These are phyloP conservation scores for Coregonus clupeaformis DNA, from an alignment of 2,113 vertebrate species.

Conservation along the genomic window DNA sequence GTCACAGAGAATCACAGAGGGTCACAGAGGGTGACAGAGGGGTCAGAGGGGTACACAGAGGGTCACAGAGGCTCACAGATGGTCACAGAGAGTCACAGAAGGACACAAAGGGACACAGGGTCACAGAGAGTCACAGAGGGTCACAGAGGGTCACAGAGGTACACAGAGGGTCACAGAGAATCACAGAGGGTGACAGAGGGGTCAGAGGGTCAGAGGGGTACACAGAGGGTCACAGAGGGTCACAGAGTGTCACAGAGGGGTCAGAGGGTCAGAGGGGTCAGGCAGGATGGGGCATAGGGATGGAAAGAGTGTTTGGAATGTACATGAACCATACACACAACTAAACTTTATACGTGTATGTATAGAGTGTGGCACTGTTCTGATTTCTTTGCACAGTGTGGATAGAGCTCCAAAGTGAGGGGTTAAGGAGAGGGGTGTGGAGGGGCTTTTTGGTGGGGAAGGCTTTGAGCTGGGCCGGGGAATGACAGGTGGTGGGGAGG, in stretches of 20 bases:
- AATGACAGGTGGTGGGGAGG: slow-evolving; percentile 70
- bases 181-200: no score
- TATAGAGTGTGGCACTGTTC: no score
- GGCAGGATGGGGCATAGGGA: not conserved
- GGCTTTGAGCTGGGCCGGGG: slow-evolving; percentile 29
- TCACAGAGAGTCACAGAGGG: not conserved
- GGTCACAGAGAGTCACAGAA: no score
- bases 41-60: not conserved
- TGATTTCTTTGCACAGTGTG: no score
- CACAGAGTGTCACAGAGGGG: not conserved
- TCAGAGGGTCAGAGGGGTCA: not conserved
- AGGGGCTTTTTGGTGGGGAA: slow-evolving; percentile 21
- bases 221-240: no score
- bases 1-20: no score
- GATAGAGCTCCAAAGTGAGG: not conserved
- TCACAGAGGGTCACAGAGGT: no score
- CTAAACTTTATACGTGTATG: no score
- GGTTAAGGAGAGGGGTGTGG: slow-evolving; percentile 22
- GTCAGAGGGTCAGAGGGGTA: not conserved
- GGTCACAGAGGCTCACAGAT: not conserved
- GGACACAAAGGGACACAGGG: no score
- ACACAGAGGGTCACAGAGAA: not conserved
- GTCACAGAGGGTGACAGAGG: no score
- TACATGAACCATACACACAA: no score
- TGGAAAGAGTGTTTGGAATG: not conserved